These are phyloP conservation scores for Chaetops frenatus DNA, from an alignment of 2,113 vertebrate genomes.

Conservation along the genomic window DNA sequence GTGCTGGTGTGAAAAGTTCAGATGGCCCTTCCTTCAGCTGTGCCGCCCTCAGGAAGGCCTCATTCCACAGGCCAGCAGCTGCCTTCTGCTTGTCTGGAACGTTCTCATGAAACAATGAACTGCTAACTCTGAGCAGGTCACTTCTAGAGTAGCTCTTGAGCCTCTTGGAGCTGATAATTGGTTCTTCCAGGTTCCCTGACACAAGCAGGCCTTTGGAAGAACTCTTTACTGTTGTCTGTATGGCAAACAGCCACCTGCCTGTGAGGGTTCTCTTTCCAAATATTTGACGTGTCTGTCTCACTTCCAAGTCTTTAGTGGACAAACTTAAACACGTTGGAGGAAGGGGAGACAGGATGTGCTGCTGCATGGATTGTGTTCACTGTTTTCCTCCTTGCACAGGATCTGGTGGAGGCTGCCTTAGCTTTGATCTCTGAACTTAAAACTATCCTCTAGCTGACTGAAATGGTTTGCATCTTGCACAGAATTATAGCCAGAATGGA, in stretches of 20 bases:
- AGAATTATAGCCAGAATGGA: neutral
- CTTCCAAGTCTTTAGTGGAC: neutral
- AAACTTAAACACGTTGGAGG: neutral
- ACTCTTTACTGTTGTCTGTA: fast-evolving
- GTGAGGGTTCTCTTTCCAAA: neutral
- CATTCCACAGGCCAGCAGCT: too few relatives aligned
- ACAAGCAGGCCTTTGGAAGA: neutral
- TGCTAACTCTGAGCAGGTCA: neutral
- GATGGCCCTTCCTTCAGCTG: neutral
- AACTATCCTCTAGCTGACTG: neutral
- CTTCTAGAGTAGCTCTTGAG: too few relatives aligned
- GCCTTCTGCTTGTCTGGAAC: fast-evolving
- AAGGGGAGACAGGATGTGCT: neutral
- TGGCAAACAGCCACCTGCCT: neutral
- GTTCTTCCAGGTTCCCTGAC: neutral
- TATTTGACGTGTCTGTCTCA: neutral
- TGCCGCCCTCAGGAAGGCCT: neutral
- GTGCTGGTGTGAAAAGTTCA: fast-evolving
- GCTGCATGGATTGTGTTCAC: fast-evolving
- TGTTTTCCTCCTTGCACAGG: neutral
- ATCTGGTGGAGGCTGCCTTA: neutral
- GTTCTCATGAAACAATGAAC: neutral
- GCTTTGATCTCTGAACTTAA: fast-evolving
- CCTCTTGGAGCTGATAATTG: neutral
- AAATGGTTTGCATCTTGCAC: neutral